Percentiles rank a stretch among this genome's conserved stretches.
Conservation (phyloP, 2,888 invertebrate species). For the Drosophila helvetica region DNA sequence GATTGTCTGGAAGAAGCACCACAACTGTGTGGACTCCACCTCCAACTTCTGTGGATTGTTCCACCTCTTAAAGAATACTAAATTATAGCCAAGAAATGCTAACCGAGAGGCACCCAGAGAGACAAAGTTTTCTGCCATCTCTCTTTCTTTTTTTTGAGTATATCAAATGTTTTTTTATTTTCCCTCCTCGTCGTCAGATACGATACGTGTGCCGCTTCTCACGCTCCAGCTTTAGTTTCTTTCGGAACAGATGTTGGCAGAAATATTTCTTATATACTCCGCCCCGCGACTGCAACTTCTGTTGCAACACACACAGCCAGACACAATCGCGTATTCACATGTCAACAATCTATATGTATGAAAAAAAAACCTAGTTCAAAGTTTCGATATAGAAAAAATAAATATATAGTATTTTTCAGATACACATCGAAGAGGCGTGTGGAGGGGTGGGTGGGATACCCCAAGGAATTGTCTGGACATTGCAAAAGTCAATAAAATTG, state of each 20-base stretch:
- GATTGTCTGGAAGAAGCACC: slow-evolving; percentile 50
- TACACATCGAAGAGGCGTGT: background rate
- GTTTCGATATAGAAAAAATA: slow-evolving; percentile 9
- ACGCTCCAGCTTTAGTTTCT: slow-evolving; percentile 54
- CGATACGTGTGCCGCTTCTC: slow-evolving; percentile 53
- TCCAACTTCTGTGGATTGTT: background rate
- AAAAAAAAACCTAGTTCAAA: slow-evolving; percentile 19
- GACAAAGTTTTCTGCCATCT: background rate
- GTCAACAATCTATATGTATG: slow-evolving; percentile 27
- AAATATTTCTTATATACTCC: slow-evolving; percentile 31
- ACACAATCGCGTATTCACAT: slow-evolving; percentile 35
- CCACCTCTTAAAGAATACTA: background rate
- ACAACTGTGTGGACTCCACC: slow-evolving; percentile 19
- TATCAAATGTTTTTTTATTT: slow-evolving; percentile 20
- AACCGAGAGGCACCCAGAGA: background rate
- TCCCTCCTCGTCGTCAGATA: slow-evolving; percentile 16
- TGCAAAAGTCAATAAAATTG: background rate
- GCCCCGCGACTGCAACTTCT: slow-evolving; percentile 35
- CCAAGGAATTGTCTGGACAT: slow-evolving; percentile 16
- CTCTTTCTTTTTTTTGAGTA: slow-evolving; percentile 25
- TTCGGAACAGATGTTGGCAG: slow-evolving; percentile 43
- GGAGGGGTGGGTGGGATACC: background rate
- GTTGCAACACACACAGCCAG: slow-evolving; percentile 33
- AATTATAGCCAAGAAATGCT: slow-evolving; percentile 20
- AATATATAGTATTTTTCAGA: background rate